These are phyloP conservation scores for Campylomormyrus numenius DNA, from an alignment of 2,113 vertebrate genomes.

Conservation along the genomic window DNA sequence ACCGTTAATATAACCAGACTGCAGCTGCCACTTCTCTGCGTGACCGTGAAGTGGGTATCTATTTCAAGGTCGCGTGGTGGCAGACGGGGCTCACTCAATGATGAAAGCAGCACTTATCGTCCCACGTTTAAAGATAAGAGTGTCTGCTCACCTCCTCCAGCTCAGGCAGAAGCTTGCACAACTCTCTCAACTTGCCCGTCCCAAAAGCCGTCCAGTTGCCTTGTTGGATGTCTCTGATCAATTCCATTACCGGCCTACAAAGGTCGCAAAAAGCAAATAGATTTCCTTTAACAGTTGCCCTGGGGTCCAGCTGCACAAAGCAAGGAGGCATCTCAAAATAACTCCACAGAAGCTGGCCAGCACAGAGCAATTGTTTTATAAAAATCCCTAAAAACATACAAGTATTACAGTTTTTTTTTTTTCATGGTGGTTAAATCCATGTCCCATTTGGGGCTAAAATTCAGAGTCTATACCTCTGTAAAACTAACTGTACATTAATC, in stretches of 20 bases:
- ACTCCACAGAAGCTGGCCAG: background rate
- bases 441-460: background rate
- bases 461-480: background rate
- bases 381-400: background rate
- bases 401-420: background rate
- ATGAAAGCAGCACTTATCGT: background rate
- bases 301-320: background rate
- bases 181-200: conserved; percentile 61
- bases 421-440: background rate
- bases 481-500: background rate
- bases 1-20: background rate
- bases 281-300: background rate
- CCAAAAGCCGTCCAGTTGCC: conserved; percentile 59
- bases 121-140: background rate
- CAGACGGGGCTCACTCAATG: background rate
- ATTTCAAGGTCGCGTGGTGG: background rate
- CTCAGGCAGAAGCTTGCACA: conserved; percentile 65
- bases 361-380: background rate
- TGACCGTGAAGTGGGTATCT: background rate
- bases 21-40: too few relatives aligned
- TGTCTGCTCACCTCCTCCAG: conserved; percentile 56
- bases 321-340: background rate
- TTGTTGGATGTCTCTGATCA: conserved; percentile 53
- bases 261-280: background rate
- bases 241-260: conserved; percentile 49